Conservation (phyloP, 2,113 vertebrate genomes). For the Nasalis larvatus region DNA sequence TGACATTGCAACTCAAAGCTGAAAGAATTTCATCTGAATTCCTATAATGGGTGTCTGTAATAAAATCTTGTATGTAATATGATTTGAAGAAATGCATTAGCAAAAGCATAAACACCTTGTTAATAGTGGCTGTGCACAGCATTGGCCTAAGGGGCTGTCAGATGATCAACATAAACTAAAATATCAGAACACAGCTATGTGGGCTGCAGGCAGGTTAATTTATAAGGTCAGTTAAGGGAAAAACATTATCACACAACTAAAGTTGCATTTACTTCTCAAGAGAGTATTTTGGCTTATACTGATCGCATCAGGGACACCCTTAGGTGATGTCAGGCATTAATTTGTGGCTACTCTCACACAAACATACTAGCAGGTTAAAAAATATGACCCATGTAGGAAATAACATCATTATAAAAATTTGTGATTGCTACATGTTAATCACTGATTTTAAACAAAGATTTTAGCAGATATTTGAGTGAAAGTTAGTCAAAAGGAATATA, state of each 20-base stretch:
- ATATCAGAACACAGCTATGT: conserved; percentile 52
- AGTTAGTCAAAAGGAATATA: neutral
- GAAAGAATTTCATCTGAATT: conserved; percentile 44
- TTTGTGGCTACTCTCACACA: conserved; percentile 22
- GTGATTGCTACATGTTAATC: neutral
- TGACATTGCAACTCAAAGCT: conserved; percentile 1
- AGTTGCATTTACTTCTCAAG: conserved; percentile 42
- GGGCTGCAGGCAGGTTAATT: conserved; percentile 61
- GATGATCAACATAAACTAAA: conserved; percentile 59
- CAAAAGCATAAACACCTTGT: conserved; percentile 56
- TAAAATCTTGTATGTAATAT: conserved; percentile 46
- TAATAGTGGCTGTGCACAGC: conserved; percentile 41
- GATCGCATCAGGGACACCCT: conserved; percentile 36
- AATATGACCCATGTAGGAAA: neutral
- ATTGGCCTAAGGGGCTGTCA: conserved; percentile 44
- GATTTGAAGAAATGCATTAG: conserved; percentile 58
- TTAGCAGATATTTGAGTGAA: neutral
- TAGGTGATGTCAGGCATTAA: conserved; percentile 44
- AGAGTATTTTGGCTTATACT: conserved; percentile 52
- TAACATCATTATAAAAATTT: neutral
- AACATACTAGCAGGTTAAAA: neutral
- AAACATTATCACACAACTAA: conserved; percentile 55
- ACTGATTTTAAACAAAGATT: neutral
- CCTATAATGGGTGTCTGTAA: conserved; percentile 40
- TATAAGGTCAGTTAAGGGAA: conserved; percentile 65